Percentiles rank a stretch among this genome's conserved stretches.
Conservation (phyloP, 2,113 vertebrate genomes). For the Elachura formosa region DNA sequence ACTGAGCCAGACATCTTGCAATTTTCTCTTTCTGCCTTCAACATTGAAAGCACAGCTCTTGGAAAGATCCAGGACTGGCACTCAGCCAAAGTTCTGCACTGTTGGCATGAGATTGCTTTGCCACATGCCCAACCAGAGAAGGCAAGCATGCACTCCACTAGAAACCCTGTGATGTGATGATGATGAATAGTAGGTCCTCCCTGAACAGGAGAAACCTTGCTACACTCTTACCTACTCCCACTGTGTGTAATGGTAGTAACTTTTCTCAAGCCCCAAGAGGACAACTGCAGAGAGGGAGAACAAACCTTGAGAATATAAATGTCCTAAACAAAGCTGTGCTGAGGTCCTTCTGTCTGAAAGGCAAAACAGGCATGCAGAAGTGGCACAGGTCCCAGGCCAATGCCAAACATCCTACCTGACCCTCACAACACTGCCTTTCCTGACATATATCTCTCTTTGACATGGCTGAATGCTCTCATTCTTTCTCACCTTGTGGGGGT, state of each 20-base stretch:
- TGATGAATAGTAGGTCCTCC: neutral
- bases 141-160: neutral
- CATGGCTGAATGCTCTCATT: neutral
- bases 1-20: neutral
- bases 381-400: neutral
- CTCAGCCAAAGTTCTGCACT: neutral
- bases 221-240: neutral
- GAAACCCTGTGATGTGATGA: neutral
- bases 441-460: constrained; percentile 1
- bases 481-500: neutral
- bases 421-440: constrained; percentile 1
- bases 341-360: constrained; percentile 58
- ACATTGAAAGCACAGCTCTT: neutral
- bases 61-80: neutral
- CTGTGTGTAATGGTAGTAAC: neutral
- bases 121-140: neutral
- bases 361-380: constrained; percentile 33
- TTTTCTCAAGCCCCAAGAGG: neutral
- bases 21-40: neutral
- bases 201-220: neutral
- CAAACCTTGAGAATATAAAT: neutral
- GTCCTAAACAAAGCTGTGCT: neutral
- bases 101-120: neutral
- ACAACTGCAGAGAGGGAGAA: neutral
- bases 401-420: constrained; percentile 38